phyloP scores from a whole-genome alignment of 2,888 invertebrate species.

The Hydraecia micacea region DNA sequence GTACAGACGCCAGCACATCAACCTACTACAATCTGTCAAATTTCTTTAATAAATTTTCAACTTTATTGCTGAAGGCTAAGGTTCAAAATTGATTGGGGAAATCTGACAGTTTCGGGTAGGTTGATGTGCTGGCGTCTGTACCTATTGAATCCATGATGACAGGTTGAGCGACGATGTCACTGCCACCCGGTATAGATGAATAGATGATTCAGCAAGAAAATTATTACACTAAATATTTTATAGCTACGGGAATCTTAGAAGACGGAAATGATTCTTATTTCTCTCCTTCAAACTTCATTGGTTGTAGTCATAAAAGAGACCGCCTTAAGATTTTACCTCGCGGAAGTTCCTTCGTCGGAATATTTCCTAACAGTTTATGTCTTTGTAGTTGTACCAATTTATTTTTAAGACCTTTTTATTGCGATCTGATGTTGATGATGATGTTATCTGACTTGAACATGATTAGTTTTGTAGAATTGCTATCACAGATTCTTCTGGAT shows the following conservation, averaged over 20 bases:
- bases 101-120: no score
- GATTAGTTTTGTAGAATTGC: constrained; percentile 41
- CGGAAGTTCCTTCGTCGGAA: constrained; percentile 36
- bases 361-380: constrained; percentile 47
- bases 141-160: no score
- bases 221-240: constrained; percentile 28
- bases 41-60: no score
- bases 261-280: constrained; percentile 41
- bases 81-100: no score
- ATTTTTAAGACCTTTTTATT: constrained; percentile 55
- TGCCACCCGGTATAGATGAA: no score
- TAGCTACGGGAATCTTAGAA: constrained; percentile 12
- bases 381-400: constrained; percentile 34
- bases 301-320: constrained; percentile 48
- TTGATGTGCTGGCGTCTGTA: no score
- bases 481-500: background rate
- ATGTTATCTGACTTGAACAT: constrained; percentile 12
- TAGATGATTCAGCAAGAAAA: constrained; percentile 1
- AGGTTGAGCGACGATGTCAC: no score
- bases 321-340: constrained; percentile 29
- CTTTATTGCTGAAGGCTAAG: no score
- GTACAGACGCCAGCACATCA: no score
- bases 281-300: constrained; percentile 36
- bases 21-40: no score
- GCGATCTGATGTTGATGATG: constrained; percentile 13